phyloP scores from a whole-genome alignment of 2,113 vertebrate species.

The Channa maculata region DNA sequence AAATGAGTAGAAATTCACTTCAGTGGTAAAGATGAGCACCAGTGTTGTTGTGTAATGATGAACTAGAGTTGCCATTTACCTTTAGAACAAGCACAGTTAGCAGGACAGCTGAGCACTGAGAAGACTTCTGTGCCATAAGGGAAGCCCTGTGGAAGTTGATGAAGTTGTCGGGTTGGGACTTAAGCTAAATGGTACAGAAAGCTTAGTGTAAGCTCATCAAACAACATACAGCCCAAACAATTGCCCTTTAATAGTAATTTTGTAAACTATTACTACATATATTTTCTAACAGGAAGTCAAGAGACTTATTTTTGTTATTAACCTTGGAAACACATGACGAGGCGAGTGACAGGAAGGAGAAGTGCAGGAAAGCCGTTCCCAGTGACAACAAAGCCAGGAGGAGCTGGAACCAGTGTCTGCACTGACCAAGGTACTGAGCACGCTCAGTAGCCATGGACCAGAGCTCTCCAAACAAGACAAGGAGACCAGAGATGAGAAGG shows the following conservation, averaged over 20 bases:
- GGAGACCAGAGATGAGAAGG: slow-evolving; percentile 77
- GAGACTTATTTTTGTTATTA: not conserved
- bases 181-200: slow-evolving; percentile 47
- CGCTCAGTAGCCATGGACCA: slow-evolving; percentile 58
- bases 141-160: slow-evolving; percentile 76
- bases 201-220: not conserved
- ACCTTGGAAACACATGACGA: slow-evolving; percentile 67
- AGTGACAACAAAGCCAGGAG: slow-evolving; percentile 75
- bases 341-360: slow-evolving; percentile 69
- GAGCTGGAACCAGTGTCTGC: slow-evolving; percentile 69
- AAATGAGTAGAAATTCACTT: not conserved
- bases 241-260: not conserved
- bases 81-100: slow-evolving; percentile 80
- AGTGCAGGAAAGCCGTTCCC: slow-evolving; percentile 72
- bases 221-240: not conserved
- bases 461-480: slow-evolving; percentile 71
- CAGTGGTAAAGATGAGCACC: not conserved
- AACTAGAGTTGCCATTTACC: slow-evolving; percentile 54
- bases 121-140: slow-evolving; percentile 66
- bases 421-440: slow-evolving; percentile 42
- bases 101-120: slow-evolving; percentile 77
- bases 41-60: too few species aligned
- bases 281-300: not conserved
- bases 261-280: not conserved
- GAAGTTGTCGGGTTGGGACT: slow-evolving; percentile 58